A percentile compares a stretch with the other conserved stretches of the same genome.
Conservation (phyloP, 2,113 vertebrate species). For the Pseudolaguvia tuberculata region DNA sequence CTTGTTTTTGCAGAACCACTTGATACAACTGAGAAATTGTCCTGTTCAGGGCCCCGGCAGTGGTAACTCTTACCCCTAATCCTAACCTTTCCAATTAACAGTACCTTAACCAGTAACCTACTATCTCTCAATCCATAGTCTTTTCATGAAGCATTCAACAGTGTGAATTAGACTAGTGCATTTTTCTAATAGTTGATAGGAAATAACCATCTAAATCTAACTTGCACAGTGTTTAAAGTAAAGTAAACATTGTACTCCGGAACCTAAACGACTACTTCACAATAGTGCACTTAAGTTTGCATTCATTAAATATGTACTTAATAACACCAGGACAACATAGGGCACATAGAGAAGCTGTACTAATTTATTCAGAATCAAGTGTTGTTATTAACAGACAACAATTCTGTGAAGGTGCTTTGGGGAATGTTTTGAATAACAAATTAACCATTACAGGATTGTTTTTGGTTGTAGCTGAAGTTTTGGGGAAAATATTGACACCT, state of each 20-base stretch:
- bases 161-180: too few relatives aligned
- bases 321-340: conserved; percentile 19
- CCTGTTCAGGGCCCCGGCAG: too few relatives aligned
- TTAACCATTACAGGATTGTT: not conserved
- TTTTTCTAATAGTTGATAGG: too few relatives aligned
- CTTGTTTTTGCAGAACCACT: too few relatives aligned
- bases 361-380: conserved; percentile 26
- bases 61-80: too few relatives aligned
- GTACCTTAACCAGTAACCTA: too few relatives aligned
- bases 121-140: too few relatives aligned
- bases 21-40: too few relatives aligned
- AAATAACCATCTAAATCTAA: not conserved
- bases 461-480: not conserved
- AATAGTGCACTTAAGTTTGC: conserved; percentile 24
- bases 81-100: too few relatives aligned
- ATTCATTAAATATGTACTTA: conserved; percentile 20
- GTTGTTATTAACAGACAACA: conserved; percentile 17
- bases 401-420: not conserved
- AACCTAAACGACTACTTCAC: conserved; percentile 16
- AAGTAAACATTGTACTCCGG: not conserved
- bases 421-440: conserved; percentile 22
- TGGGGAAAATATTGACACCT: not conserved
- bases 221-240: not conserved
- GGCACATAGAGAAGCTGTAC: not conserved
- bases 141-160: too few relatives aligned